Evolutionary conservation across 2,797 vertebrate genomes (phyloP), one percentile per base, ranked within the genome.

Genomic region (Hyperoplus immaculatus): DNA sequence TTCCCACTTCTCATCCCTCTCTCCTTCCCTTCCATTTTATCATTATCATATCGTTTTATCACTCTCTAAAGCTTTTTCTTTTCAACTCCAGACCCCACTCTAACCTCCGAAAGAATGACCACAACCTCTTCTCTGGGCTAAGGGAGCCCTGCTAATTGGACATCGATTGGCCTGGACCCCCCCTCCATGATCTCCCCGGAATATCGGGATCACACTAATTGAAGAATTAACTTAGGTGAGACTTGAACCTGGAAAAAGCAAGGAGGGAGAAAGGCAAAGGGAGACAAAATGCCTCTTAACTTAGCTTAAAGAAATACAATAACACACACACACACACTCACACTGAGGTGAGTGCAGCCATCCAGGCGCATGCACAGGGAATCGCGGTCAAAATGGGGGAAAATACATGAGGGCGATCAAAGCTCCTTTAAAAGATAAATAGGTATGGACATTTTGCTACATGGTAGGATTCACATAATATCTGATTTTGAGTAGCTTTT

Each of bases 151-250:
- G 46, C 91, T 95, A 95, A 95, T 94, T 94, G 94, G 93, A 94
- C 93, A 95, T 95, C 89, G 92, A 95, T 95, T 94, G 89, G 84
- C 75, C 29, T 29, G 56, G 82, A 79, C 81, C 77, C 77, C 77
- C 77, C 87, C 87, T 80, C 77, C 77, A 72, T 92, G 93, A 95
- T 95, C 93, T 93, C 90, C 81, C 91, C 87, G 88, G 91, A 94
- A 94, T 92, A 94, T 94, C 71, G 89, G 88, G 83, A 88, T 92
- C 87, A 86, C 80, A 54, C 85, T 94, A 94, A 95, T 88, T 92
- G 92, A 93, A 94, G 92, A 95, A 93, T 94, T 93, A 94, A 93
- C 90, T 93, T 87, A 79, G 82, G 80, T 87, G 86, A 90, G 90
- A 87, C 88, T 87, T 77, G 80, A 84, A 75, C 77, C 87, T 82